Evolutionary conservation across 1,140 invertebrate genomes (phyloP).

Genomic region (Saccostrea glomerata): DNA sequence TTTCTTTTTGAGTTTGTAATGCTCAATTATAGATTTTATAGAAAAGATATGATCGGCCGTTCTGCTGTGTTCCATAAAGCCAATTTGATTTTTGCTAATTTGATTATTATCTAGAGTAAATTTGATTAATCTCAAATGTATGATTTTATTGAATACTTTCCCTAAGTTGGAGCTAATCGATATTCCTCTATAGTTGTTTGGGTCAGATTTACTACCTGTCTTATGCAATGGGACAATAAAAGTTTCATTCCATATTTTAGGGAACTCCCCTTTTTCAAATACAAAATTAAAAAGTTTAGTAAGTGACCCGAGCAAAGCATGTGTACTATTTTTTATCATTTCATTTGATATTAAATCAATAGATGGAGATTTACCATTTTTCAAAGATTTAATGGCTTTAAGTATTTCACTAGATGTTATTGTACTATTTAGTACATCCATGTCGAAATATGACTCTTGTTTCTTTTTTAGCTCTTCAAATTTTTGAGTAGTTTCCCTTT

Average conservation of each 20-base stretch:
- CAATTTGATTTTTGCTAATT: conserved; percentile 48
- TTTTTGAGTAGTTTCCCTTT: neutral
- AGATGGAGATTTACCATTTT: conserved; percentile 38
- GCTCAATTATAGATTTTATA: conserved; percentile 40
- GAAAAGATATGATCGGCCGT: conserved; percentile 45
- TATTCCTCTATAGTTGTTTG: conserved; percentile 42
- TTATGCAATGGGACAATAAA: conserved; percentile 4
- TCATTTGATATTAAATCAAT: conserved; percentile 38
- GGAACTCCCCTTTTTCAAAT: conserved; percentile 26
- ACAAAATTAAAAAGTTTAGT: conserved; percentile 38
- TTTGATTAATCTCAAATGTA: neutral
- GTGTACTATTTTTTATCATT: conserved; percentile 33
- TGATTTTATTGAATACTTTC: conserved; percentile 45
- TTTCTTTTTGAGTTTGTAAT: conserved; percentile 26
- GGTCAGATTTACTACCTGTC: conserved; percentile 14
- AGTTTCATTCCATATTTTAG: conserved; percentile 20
- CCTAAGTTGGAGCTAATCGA: conserved; percentile 9
- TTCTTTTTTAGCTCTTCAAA: neutral
- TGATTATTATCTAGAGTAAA: conserved; percentile 29
- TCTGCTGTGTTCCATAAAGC: conserved; percentile 39
- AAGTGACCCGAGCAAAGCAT: neutral
- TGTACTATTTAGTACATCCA: neutral
- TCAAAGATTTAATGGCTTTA: conserved; percentile 12
- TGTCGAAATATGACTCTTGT: neutral
- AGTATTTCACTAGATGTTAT: conserved; percentile 24